A percentile compares a stretch with the other conserved stretches of the same genome.
These are phyloP conservation scores for Ruditapes philippinarum DNA, from an alignment of 1,140 invertebrate genomes.

Conservation along the genomic window DNA sequence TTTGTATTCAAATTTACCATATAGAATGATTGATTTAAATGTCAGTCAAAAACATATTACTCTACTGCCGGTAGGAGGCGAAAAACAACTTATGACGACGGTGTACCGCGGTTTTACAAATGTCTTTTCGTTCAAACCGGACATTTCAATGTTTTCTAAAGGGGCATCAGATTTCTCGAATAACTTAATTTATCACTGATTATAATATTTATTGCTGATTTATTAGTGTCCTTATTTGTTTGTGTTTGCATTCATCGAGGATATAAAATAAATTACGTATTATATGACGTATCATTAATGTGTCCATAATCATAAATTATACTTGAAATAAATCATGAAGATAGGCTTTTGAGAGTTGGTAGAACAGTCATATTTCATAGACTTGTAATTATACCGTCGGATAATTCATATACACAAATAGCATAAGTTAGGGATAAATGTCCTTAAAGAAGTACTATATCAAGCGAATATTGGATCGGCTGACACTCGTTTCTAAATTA, in stretches of 20 bases:
- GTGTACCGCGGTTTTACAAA: too few species aligned
- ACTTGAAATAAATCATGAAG: slow-evolving; percentile 39
- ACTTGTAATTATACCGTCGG: slow-evolving; percentile 43
- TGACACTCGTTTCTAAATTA: slow-evolving; percentile 51
- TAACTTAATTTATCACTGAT: slow-evolving; percentile 36
- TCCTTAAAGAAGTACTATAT: slow-evolving; percentile 27
- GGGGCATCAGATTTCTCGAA: background rate
- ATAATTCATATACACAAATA: slow-evolving; percentile 60
- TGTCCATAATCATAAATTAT: slow-evolving; percentile 62
- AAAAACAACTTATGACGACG: too few species aligned
- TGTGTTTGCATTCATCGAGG: slow-evolving; percentile 1
- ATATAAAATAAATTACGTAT: slow-evolving; percentile 53
- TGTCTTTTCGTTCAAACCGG: background rate
- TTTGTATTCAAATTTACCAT: too few species aligned
- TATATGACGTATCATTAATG: slow-evolving; percentile 50
- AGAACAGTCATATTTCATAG: slow-evolving; percentile 37
- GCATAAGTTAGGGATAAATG: slow-evolving; percentile 47
- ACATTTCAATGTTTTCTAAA: slow-evolving; percentile 12
- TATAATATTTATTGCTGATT: slow-evolving; percentile 26
- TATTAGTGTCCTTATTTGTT: slow-evolving; percentile 5
- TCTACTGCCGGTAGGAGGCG: too few species aligned
- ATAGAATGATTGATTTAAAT: too few species aligned
- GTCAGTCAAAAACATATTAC: too few species aligned
- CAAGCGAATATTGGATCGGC: slow-evolving; percentile 23
- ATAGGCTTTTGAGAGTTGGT: background rate